These are phyloP conservation scores for Halyomorpha halys DNA, from an alignment of 1,140 invertebrate species.

Conservation along the genomic window DNA sequence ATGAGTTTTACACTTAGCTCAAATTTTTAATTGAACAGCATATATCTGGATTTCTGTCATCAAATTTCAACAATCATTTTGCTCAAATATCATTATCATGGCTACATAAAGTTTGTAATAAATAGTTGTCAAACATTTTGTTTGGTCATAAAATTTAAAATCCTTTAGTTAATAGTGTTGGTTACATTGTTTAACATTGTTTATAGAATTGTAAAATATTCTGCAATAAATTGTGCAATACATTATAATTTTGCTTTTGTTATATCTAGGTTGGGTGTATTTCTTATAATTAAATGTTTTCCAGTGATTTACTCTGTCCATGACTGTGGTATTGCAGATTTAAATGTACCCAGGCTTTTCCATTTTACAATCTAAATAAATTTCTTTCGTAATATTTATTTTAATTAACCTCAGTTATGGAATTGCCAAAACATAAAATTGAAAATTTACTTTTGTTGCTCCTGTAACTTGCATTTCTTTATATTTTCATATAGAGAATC, in stretches of 20 bases:
- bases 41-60: background rate
- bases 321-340: too few species aligned
- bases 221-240: slow-evolving; percentile 26
- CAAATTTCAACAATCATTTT: slow-evolving; percentile 25
- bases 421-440: too few species aligned
- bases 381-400: too few species aligned
- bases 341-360: too few species aligned
- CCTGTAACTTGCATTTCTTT: too few species aligned
- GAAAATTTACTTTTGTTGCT: too few species aligned
- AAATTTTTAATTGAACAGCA: slow-evolving; percentile 23
- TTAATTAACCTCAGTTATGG: too few species aligned
- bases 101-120: background rate
- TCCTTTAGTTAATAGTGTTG: slow-evolving; percentile 13
- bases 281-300: too few species aligned
- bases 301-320: too few species aligned
- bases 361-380: too few species aligned
- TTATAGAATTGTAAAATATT: slow-evolving; percentile 6
- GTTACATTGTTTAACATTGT: slow-evolving; percentile 6
- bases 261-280: background rate
- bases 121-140: background rate
- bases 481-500: too few species aligned
- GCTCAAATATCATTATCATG: slow-evolving; percentile 15
- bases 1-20: slow-evolving; percentile 23
- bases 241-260: slow-evolving; percentile 13
- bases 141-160: slow-evolving; percentile 11